A percentile compares a stretch with the other conserved stretches of the same genome.
phyloP scores from a whole-genome alignment of 53 echinoderm and acorn worm genomes.

The Hippasteria phrygiana region DNA sequence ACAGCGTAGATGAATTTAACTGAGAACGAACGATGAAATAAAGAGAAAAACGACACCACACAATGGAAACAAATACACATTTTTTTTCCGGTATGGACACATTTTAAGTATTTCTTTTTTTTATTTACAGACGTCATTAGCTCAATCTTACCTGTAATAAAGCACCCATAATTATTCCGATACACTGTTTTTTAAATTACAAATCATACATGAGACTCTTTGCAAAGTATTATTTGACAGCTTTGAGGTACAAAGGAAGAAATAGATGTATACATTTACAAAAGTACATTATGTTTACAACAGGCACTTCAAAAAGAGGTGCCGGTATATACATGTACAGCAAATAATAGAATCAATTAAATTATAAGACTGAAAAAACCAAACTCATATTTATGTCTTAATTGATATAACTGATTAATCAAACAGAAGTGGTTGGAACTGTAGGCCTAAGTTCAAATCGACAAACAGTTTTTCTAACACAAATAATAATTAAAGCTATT shows the following conservation, averaged over 20 bases:
- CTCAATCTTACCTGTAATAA: neutral
- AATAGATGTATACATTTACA: neutral
- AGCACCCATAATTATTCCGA: conserved; percentile 13
- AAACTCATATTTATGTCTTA: no score
- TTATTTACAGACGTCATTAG: conserved; percentile 19
- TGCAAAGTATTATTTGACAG: neutral
- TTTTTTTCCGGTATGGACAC: neutral
- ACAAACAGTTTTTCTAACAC: no score
- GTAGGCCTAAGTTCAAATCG: no score
- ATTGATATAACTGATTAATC: no score
- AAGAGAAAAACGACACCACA: neutral
- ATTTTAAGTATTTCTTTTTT: no score
- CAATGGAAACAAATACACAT: neutral
- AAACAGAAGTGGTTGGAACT: no score
- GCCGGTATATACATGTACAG: neutral
- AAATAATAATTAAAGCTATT: no score
- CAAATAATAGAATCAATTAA: no score
- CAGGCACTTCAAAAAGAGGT: neutral
- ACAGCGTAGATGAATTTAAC: no score
- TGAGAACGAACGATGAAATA: no score
- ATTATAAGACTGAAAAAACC: no score
- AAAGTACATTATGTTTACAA: neutral
- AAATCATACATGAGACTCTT: conserved; percentile 19
- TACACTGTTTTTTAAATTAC: conserved; percentile 24
- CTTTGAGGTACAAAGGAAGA: conserved; percentile 11